phyloP scores from a whole-genome alignment of 2,113 vertebrate species.

The Paramormyrops kingsleyae region DNA sequence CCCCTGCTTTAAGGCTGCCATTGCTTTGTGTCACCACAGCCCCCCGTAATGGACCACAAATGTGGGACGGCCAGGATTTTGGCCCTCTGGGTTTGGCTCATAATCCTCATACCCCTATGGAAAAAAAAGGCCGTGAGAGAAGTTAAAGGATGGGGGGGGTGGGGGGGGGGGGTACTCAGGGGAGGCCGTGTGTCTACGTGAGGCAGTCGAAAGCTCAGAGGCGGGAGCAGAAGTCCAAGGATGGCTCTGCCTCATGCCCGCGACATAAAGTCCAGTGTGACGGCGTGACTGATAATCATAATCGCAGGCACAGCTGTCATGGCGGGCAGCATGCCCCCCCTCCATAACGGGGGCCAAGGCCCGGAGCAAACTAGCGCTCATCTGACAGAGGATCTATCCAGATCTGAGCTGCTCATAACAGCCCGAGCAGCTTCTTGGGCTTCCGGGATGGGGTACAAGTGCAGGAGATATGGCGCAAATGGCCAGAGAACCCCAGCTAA shows the following conservation, averaged over 20 bases:
- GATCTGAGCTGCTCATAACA: neutral
- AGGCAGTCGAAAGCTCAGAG: constrained; percentile 52
- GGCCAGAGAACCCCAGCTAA: neutral
- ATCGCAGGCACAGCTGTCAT: neutral
- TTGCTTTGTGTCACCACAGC: constrained; percentile 41
- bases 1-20: constrained; percentile 36
- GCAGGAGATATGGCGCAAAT: neutral
- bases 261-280: constrained; percentile 53
- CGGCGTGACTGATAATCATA: neutral
- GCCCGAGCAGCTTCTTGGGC: neutral
- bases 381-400: neutral
- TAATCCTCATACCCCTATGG: constrained; percentile 19
- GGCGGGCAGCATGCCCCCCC: neutral
- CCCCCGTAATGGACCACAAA: constrained; percentile 58
- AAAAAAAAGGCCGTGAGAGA: constrained; percentile 9
- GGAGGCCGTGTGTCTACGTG: constrained; percentile 59
- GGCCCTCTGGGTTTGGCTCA: constrained; percentile 23
- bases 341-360: neutral
- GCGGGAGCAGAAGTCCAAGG: constrained; percentile 14
- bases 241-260: constrained; percentile 31
- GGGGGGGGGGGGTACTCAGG: constrained; percentile 33
- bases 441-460: neutral
- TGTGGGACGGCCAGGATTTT: constrained; percentile 40
- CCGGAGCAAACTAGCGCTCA: neutral
- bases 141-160: constrained; percentile 9